These are phyloP conservation scores for Typhlomys cinereus DNA, from an alignment of 2,113 vertebrate species.

Conservation along the genomic window DNA sequence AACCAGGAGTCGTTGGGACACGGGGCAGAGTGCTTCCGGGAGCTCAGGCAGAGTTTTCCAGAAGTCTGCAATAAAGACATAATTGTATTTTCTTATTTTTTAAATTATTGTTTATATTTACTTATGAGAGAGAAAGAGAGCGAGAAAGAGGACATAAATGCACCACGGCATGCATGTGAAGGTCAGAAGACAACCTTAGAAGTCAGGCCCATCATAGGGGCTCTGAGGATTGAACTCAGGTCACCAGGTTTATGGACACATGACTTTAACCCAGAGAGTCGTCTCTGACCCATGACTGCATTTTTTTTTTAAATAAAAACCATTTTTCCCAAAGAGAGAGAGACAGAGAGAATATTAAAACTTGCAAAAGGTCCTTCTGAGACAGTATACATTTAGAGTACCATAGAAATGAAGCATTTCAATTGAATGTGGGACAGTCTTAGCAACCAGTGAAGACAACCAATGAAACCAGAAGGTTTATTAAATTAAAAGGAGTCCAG, in stretches of 20 bases:
- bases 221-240: too few relatives aligned
- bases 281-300: too few relatives aligned
- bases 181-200: too few relatives aligned
- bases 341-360: slow-evolving; percentile 56
- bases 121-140: too few relatives aligned
- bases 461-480: slow-evolving; percentile 29
- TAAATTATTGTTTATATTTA: too few relatives aligned
- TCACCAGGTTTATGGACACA: too few relatives aligned
- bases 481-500: slow-evolving; percentile 64
- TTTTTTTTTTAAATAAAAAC: slow-evolving; percentile 54
- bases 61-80: slow-evolving; percentile 57
- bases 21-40: slow-evolving; percentile 66
- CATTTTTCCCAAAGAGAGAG: background rate
- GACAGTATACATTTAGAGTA: slow-evolving; percentile 63
- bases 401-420: slow-evolving; percentile 55
- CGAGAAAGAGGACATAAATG: too few relatives aligned
- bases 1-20: slow-evolving; percentile 71
- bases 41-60: slow-evolving; percentile 59
- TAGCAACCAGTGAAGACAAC: slow-evolving; percentile 36
- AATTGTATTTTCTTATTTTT: too few relatives aligned
- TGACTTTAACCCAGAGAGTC: too few relatives aligned
- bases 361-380: slow-evolving; percentile 64
- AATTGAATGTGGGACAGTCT: background rate
- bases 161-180: too few relatives aligned
- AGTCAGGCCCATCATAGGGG: too few relatives aligned